Percentiles rank a stretch among this genome's conserved stretches.
Evolutionary conservation across 2,888 invertebrate genomes (phyloP).

Genomic region (Dione vanillae): DNA sequence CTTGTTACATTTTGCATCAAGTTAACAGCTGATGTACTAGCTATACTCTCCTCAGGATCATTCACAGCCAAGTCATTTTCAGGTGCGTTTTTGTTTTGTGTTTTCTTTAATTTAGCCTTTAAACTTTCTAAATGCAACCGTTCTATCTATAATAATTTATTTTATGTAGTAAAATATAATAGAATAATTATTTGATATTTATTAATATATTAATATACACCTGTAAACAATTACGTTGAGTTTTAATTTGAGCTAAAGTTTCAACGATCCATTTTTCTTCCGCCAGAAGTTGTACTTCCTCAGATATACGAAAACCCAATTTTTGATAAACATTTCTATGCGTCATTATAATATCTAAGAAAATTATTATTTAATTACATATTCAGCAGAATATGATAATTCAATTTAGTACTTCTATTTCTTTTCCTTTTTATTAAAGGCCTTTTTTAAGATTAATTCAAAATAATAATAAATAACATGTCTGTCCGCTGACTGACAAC

Average conservation of each 20-base stretch:
- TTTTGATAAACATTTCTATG: constrained; percentile 41
- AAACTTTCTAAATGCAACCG: constrained; percentile 67
- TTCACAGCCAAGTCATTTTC: constrained; percentile 1
- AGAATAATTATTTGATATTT: background rate
- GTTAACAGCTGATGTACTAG: constrained; percentile 47
- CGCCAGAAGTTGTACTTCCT: constrained; percentile 66
- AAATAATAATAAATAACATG: background rate
- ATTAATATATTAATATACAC: constrained; percentile 51
- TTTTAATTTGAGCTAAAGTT: constrained; percentile 61
- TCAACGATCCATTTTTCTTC: constrained; percentile 71
- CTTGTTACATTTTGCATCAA: constrained; percentile 48
- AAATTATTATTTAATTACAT: background rate
- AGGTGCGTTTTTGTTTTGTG: constrained; percentile 21
- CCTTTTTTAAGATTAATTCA: background rate
- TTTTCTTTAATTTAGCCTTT: constrained; percentile 49
- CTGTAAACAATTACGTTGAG: constrained; percentile 68
- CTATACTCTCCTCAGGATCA: constrained; percentile 12
- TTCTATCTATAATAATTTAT: constrained; percentile 63
- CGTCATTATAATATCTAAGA: constrained; percentile 39
- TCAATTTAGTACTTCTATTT: too few relatives aligned
- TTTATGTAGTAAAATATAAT: background rate
- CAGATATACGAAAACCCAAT: constrained; percentile 56
- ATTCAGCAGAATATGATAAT: too few relatives aligned
- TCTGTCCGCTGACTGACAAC: background rate
- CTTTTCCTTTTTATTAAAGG: too few relatives aligned